phyloP scores from a whole-genome alignment of 2,888 invertebrate genomes.

The Amiota minor region DNA sequence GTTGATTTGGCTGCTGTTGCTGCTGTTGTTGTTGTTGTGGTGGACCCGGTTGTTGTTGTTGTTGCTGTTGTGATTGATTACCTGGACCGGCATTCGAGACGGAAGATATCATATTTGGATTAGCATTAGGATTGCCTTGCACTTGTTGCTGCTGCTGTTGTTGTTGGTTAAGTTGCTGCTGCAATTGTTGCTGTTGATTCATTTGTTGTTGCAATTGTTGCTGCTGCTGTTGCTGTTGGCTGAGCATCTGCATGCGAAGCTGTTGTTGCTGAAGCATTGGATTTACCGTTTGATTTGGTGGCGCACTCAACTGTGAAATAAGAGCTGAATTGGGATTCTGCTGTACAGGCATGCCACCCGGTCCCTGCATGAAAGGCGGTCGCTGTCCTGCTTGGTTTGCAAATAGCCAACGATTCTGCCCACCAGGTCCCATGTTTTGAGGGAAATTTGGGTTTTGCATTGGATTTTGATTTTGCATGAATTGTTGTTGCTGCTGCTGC shows the following conservation, averaged over 20 bases:
- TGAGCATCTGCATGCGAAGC: conserved; percentile 69
- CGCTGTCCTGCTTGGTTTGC: conserved; percentile 58
- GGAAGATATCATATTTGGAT: conserved; percentile 46
- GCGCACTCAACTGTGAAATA: conserved; percentile 79
- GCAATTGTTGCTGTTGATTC: conserved; percentile 67
- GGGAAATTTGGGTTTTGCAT: conserved; percentile 69
- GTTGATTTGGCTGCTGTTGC: conserved; percentile 59
- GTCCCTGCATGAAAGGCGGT: conserved; percentile 57
- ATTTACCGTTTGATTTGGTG: conserved; percentile 72
- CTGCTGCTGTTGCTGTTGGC: conserved; percentile 72
- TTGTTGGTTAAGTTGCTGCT: conserved; percentile 46
- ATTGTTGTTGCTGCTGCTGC: conserved; percentile 59
- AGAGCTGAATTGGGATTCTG: conserved; percentile 76
- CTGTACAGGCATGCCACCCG: conserved; percentile 54
- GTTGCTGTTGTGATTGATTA: conserved; percentile 46
- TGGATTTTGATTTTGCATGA: conserved; percentile 58
- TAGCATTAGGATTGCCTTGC: conserved; percentile 60
- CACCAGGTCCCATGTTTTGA: conserved; percentile 60
- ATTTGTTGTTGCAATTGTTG: conserved; percentile 65
- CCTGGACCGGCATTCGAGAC: conserved; percentile 22
- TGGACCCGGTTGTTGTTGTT: conserved; percentile 54
- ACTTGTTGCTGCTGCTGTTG: conserved; percentile 49
- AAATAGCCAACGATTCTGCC: conserved; percentile 68
- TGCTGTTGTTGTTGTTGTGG: conserved; percentile 56
- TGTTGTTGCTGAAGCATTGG: conserved; percentile 66